Evolutionary conservation across 1,140 invertebrate species (phyloP).

Genomic region (Acromyrmex echinatior): DNA sequence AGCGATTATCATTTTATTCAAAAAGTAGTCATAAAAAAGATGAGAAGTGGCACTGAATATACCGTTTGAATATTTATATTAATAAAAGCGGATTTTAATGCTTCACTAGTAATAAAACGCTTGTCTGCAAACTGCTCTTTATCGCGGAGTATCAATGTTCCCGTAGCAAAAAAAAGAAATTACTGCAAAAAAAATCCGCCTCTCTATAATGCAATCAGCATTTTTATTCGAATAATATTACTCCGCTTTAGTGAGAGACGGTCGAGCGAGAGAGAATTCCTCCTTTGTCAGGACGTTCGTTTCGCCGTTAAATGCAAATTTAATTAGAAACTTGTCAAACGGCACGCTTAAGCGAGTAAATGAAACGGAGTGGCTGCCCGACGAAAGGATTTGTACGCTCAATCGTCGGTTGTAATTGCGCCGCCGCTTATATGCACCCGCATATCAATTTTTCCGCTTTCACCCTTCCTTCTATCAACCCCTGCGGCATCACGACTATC

Average conservation of each 20-base stretch:
- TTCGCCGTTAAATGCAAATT: conserved; percentile 60
- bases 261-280: conserved; percentile 46
- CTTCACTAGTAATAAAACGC: conserved; percentile 46
- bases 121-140: conserved; percentile 34
- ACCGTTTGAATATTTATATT: conserved; percentile 30
- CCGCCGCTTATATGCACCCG: background rate
- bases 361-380: conserved; percentile 35
- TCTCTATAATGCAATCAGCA: conserved; percentile 55
- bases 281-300: conserved; percentile 54
- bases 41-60: background rate
- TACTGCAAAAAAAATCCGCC: conserved; percentile 2
- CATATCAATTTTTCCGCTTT: conserved; percentile 47
- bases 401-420: conserved; percentile 45
- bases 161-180: conserved; percentile 15
- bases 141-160: conserved; percentile 36
- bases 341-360: conserved; percentile 44
- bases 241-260: conserved; percentile 13
- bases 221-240: conserved; percentile 55
- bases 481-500: background rate
- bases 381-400: conserved; percentile 48
- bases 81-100: conserved; percentile 40
- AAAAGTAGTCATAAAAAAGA: background rate
- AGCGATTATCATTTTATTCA: background rate
- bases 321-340: conserved; percentile 65
- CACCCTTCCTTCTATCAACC: background rate